Evolutionary conservation across 1,140 invertebrate species (phyloP), one percentile per base, ranked within the genome.

Genomic region (Drosophila tristis): DNA sequence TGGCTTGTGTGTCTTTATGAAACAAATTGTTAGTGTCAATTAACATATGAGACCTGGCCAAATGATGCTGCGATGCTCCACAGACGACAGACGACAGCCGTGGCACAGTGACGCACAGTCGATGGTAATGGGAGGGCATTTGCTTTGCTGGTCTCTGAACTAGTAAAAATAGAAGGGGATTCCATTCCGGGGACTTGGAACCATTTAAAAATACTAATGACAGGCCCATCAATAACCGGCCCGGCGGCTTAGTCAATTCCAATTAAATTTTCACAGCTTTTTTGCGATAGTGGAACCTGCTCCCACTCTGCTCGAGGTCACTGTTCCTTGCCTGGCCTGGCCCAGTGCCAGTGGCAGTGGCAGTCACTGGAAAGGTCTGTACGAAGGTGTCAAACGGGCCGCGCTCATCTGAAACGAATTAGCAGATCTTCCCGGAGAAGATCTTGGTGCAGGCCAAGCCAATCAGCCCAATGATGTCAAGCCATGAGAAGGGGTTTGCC

Each of bases 11-110:
- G 47, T 77, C 45, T 60, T 67, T 47, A 65, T 50, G 70, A 74
- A 73, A 62, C 68, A 63, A 80, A 78, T 85, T 85, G 78, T 80
- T 84, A 80, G 80, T 84, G 74, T 80, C 80, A 84, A 84, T 84
- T 84, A 85, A 77, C 80, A 84, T 85, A 84, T 68, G 74, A 59
- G 54, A 75, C 73, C 68, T 84, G 80, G 67, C 47, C 77, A 66
- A 53, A 51, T 35, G 72, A 66, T 65, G 66, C 39, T 71, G 62
- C 25, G 29, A 8, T 43, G 15, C n/a, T 13, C 11, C 56, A 48
- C 58, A 71, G 31, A 3, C 8, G 31, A 9, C 31, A 25, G 23
- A 25, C 23, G 23, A 45, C 58, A 71, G 31, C 31, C 31, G 54
- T 44, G 50, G 77, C 78, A 80, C 78, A 80, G 78, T 80, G 78